Evolutionary conservation across 2,888 invertebrate species (phyloP).

Genomic region (Frankliniella intonsa): DNA sequence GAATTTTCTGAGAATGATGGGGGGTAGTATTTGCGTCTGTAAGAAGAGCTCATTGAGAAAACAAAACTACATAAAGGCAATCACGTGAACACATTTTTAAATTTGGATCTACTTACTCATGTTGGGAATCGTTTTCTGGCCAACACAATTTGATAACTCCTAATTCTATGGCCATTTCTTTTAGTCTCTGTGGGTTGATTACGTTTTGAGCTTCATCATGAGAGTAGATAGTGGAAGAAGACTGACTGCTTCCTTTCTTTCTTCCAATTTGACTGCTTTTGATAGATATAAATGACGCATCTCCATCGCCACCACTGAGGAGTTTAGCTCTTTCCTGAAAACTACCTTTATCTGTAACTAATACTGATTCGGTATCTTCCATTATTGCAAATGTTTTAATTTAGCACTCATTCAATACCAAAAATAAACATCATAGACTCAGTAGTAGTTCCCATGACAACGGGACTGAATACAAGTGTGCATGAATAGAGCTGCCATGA

Average conservation of each 20-base stretch:
- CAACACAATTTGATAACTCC: conserved; percentile 62
- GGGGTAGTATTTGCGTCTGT: background rate
- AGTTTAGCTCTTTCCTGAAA: background rate
- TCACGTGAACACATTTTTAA: too few relatives aligned
- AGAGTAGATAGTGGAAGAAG: background rate
- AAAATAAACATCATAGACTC: background rate
- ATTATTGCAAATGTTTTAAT: background rate
- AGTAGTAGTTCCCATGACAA: background rate
- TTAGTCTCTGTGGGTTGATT: conserved; percentile 42
- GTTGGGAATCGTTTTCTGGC: conserved; percentile 49
- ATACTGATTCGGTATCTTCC: background rate
- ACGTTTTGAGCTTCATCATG: background rate
- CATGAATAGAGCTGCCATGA: too few relatives aligned
- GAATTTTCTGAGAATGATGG: background rate
- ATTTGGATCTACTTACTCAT: background rate
- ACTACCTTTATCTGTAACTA: background rate
- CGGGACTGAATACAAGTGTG: too few relatives aligned
- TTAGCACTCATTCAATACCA: background rate
- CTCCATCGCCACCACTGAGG: background rate
- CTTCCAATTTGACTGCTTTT: background rate
- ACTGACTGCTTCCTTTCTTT: background rate
- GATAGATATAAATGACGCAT: background rate
- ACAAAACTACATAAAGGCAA: too few relatives aligned
- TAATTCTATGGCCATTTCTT: conserved; percentile 56
- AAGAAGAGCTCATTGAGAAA: too few relatives aligned